Conservation (phyloP, 1,140 invertebrate genomes). For the Apis laboriosa region DNA sequence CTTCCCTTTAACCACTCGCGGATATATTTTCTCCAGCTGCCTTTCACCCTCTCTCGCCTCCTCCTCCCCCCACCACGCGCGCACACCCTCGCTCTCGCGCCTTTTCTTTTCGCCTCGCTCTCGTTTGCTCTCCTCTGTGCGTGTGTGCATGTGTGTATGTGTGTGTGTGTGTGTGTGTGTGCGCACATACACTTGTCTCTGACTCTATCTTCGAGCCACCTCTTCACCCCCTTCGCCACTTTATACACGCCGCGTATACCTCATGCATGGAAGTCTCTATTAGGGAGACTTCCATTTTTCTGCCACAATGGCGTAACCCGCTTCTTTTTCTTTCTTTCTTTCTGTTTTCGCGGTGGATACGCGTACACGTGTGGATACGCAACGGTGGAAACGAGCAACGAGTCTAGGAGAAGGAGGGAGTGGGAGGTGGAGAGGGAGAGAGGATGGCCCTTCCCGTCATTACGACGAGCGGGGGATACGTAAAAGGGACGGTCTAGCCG, state of each 20-base stretch:
- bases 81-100: neutral
- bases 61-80: too few species aligned
- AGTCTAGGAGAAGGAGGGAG: neutral
- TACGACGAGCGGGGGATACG: neutral
- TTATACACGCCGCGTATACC: neutral
- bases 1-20: conserved; percentile 56
- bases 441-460: conserved; percentile 20
- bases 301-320: conserved; percentile 45
- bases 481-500: neutral
- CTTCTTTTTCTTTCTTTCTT: neutral
- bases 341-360: neutral
- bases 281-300: conserved; percentile 55
- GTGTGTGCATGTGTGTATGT: neutral
- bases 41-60: neutral
- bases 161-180: too few species aligned
- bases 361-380: neutral
- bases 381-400: neutral
- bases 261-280: conserved; percentile 12
- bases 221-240: neutral
- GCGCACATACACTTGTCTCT: neutral
- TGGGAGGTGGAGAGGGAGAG: neutral
- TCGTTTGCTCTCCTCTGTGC: conserved; percentile 5
- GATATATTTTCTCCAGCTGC: conserved; percentile 41
- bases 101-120: neutral
- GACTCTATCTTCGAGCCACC: neutral